Evolutionary conservation across 2,888 invertebrate species (phyloP).

Genomic region (Chalcosyrphus nemorum): DNA sequence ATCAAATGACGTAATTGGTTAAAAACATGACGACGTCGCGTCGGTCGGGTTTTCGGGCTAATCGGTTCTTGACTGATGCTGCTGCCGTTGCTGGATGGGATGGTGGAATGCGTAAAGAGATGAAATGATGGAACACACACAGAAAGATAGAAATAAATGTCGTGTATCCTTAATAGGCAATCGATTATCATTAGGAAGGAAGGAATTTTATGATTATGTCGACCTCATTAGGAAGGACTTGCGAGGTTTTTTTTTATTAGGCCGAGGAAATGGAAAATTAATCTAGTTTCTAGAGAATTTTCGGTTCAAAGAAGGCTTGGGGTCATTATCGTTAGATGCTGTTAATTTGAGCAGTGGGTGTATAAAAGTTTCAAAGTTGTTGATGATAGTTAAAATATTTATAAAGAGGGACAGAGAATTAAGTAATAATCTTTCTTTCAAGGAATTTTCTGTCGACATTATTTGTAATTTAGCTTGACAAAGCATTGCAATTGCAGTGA

Average conservation of each 20-base stretch:
- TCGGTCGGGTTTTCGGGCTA: background rate
- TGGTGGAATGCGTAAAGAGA: background rate
- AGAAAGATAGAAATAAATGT: conserved; percentile 26
- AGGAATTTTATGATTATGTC: conserved; percentile 60
- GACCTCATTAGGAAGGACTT: conserved; percentile 49
- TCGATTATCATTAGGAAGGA: conserved; percentile 66
- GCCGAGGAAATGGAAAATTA: conserved; percentile 6
- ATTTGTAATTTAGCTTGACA: background rate
- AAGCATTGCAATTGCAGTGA: background rate
- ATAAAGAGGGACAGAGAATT: too few relatives aligned
- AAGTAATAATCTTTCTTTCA: too few relatives aligned
- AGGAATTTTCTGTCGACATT: too few relatives aligned
- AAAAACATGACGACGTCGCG: conserved; percentile 18
- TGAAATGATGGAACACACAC: background rate
- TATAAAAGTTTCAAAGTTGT: background rate
- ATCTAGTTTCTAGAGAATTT: background rate
- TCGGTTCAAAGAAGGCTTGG: background rate
- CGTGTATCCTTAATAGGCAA: conserved; percentile 57
- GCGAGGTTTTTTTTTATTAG: background rate
- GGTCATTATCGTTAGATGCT: background rate
- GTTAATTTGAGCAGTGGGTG: background rate
- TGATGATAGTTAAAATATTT: background rate
- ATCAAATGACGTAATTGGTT: conserved; percentile 30
- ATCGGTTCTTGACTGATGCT: conserved; percentile 34
- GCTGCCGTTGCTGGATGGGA: background rate